Evolutionary conservation across 2,888 invertebrate species (phyloP).

Genomic region (Rosalia funebris): DNA sequence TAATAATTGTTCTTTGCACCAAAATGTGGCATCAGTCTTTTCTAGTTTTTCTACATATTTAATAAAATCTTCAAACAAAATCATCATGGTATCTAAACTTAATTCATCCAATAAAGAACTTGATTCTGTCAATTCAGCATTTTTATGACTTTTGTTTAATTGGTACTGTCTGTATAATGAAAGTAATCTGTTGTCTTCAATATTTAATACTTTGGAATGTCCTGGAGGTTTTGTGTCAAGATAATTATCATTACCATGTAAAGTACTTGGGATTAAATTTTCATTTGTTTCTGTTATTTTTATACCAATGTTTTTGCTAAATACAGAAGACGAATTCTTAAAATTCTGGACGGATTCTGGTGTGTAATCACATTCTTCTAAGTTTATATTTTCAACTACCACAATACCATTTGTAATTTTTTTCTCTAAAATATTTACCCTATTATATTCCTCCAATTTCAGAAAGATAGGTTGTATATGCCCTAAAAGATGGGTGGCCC

Average conservation of each 20-base stretch:
- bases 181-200: slow-evolving; percentile 38
- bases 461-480: slow-evolving; percentile 44
- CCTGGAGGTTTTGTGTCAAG: too few relatives aligned
- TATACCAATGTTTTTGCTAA: too few relatives aligned
- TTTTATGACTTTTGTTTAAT: slow-evolving; percentile 58
- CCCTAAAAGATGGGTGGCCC: slow-evolving; percentile 52
- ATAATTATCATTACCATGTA: too few relatives aligned
- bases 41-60: slow-evolving; percentile 48
- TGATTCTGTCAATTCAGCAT: slow-evolving; percentile 56
- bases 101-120: slow-evolving; percentile 47
- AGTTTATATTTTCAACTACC: slow-evolving; percentile 62
- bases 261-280: too few relatives aligned
- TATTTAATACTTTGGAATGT: too few relatives aligned
- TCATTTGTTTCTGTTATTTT: too few relatives aligned
- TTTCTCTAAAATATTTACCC: slow-evolving; percentile 63
- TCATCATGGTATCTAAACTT: slow-evolving; percentile 46
- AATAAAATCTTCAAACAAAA: slow-evolving; percentile 50
- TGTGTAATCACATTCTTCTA: slow-evolving; percentile 7
- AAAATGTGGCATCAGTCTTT: slow-evolving; percentile 46
- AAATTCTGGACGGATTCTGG: slow-evolving; percentile 34
- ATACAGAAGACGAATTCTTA: too few relatives aligned
- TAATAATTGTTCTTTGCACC: slow-evolving; percentile 60
- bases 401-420: slow-evolving; percentile 69
- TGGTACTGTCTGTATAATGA: slow-evolving; percentile 59
- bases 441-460: slow-evolving; percentile 50